phyloP scores from a whole-genome alignment of 2,113 vertebrate species.

The Antechinus stuartii region DNA sequence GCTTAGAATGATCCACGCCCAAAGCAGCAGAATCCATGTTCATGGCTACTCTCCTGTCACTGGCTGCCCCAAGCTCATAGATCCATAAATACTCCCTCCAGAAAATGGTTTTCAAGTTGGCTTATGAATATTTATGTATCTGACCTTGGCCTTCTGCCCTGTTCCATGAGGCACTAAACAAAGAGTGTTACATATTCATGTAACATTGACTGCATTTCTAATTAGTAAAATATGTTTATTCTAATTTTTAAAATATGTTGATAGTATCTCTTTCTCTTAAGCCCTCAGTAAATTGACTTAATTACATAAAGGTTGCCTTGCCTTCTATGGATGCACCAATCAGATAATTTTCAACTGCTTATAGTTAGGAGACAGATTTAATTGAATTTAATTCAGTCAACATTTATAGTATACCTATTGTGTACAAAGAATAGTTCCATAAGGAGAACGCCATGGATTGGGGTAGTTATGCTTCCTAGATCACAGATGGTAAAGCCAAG shows the following conservation, averaged over 20 bases:
- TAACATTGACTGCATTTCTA: constrained; percentile 29
- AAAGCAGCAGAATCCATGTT: not conserved
- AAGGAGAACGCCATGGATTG: not conserved
- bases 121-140: not conserved
- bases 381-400: not conserved
- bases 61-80: not conserved
- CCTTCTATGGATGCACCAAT: not conserved
- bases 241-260: constrained; percentile 64
- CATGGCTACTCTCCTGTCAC: not conserved
- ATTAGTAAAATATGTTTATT: constrained; percentile 61
- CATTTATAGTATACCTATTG: not conserved
- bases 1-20: not conserved
- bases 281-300: constrained; percentile 2
- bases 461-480: not conserved
- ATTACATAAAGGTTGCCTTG: not conserved
- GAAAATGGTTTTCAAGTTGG: not conserved
- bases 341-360: not conserved
- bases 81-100: not conserved
- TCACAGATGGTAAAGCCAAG: not conserved
- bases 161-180: constrained; percentile 1
- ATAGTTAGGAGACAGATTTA: not conserved
- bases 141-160: constrained; percentile 3
- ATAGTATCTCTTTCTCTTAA: not conserved
- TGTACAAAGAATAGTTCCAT: not conserved
- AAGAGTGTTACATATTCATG: constrained; percentile 39